A percentile compares a stretch with the other conserved stretches of the same genome.
phyloP scores from a whole-genome alignment of 2,113 vertebrate species.

The human region DNA sequence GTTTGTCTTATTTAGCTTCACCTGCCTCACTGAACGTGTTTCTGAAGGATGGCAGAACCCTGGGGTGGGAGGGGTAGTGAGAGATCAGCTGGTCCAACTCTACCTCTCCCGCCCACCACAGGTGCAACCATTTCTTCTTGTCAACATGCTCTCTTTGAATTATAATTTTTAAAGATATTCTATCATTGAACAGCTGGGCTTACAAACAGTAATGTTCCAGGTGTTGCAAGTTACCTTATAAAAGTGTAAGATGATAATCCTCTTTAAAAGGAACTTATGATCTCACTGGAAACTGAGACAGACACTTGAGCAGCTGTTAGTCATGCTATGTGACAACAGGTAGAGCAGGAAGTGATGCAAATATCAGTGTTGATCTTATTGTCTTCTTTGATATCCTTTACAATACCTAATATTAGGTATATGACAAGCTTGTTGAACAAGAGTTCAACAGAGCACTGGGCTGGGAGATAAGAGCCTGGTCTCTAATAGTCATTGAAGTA shows the following conservation, averaged over 20 bases:
- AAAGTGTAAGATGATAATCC: neutral
- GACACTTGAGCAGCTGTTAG: neutral
- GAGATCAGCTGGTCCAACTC: neutral
- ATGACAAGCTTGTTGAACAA: neutral
- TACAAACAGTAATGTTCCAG: neutral
- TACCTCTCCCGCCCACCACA: neutral
- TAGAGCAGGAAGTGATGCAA: neutral
- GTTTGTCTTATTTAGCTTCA: neutral
- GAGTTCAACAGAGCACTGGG: neutral
- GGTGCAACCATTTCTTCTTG: neutral
- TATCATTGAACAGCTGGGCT: neutral
- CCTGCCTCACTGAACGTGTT: neutral
- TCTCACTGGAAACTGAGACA: neutral
- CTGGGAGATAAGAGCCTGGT: neutral
- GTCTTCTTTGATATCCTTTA: neutral
- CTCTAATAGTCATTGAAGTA: neutral
- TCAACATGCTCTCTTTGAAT: neutral
- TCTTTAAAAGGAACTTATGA: slow-evolving; percentile 18
- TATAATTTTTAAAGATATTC: neutral
- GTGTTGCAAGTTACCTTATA: neutral
- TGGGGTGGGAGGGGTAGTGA: neutral
- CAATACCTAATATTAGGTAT: neutral
- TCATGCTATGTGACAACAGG: neutral
- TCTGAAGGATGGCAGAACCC: neutral
- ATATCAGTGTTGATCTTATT: neutral